A percentile compares a stretch with the other conserved stretches of the same genome.
Conservation (phyloP, 1,140 invertebrate genomes). For the Pseudachorutes palmiensis region DNA sequence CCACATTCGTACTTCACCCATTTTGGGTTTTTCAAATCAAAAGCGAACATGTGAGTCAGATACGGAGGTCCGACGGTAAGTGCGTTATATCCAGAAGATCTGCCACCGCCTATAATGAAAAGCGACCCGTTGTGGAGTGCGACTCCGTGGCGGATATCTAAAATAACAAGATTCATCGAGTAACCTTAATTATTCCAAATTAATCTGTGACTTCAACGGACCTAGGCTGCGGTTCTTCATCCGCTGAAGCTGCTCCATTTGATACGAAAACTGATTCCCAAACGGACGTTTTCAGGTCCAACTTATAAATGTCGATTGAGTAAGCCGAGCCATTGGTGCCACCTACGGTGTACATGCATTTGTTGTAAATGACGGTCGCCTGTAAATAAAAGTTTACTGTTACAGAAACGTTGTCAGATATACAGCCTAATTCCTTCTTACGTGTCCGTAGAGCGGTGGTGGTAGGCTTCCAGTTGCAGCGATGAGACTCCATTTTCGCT, state of each 20-base stretch:
- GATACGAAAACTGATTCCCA: slow-evolving; percentile 69
- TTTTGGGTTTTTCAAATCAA: slow-evolving; percentile 61
- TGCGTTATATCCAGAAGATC: slow-evolving; percentile 48
- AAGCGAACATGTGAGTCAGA: slow-evolving; percentile 62
- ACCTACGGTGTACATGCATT: slow-evolving; percentile 51
- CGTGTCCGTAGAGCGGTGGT: slow-evolving; percentile 66
- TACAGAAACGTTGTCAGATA: not conserved
- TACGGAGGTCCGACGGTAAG: too few relatives aligned
- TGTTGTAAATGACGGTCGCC: slow-evolving; percentile 39
- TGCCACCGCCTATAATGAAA: slow-evolving; percentile 74
- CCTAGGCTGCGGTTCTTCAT: slow-evolving; percentile 28
- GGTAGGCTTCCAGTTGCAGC: slow-evolving; percentile 58
- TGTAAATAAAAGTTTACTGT: slow-evolving; percentile 17
- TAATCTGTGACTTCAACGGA: slow-evolving; percentile 7
- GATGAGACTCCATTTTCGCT: slow-evolving; percentile 46
- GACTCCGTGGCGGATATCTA: slow-evolving; percentile 64
- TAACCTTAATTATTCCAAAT: not conserved
- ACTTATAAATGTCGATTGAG: slow-evolving; percentile 68
- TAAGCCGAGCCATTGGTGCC: slow-evolving; percentile 77
- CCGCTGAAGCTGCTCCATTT: slow-evolving; percentile 44
- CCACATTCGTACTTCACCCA: slow-evolving; percentile 54
- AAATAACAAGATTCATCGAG: slow-evolving; percentile 4
- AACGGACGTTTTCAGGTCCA: slow-evolving; percentile 60
- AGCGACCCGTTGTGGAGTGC: slow-evolving; percentile 62
- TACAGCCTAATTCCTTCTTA: slow-evolving; percentile 17